These are phyloP conservation scores for Busseola fusca DNA, from an alignment of 2,888 invertebrate species.

Conservation along the genomic window DNA sequence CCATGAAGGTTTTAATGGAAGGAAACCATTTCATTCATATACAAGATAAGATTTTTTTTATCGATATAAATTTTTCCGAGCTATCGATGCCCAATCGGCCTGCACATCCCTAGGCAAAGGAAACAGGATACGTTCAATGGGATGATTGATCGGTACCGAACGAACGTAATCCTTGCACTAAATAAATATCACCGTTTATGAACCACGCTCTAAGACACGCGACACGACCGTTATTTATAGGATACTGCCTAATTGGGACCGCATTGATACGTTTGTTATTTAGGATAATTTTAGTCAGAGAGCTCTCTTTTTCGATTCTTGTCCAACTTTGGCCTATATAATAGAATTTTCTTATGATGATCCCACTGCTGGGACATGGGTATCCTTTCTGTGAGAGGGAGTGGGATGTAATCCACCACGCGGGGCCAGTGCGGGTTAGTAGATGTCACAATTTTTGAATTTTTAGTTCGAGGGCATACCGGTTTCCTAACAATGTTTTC, in stretches of 20 bases:
- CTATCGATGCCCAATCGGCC: slow-evolving; percentile 65
- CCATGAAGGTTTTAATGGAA: slow-evolving; percentile 3
- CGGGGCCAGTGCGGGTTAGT: neutral
- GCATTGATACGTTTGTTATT: slow-evolving; percentile 24
- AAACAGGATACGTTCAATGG: slow-evolving; percentile 89
- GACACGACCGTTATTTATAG: slow-evolving; percentile 61
- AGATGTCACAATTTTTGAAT: neutral
- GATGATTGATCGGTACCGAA: slow-evolving; percentile 88
- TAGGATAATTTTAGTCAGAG: neutral
- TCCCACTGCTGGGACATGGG: neutral
- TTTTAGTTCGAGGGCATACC: neutral
- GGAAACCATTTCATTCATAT: slow-evolving; percentile 8
- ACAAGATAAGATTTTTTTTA: neutral
- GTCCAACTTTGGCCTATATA: neutral
- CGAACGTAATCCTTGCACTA: slow-evolving; percentile 87
- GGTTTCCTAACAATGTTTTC: neutral
- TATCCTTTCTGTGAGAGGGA: neutral
- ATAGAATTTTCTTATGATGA: neutral
- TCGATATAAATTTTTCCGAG: slow-evolving; percentile 45
- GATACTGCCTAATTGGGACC: slow-evolving; percentile 44
- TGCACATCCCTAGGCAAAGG: slow-evolving; percentile 80
- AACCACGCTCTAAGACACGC: slow-evolving; percentile 62
- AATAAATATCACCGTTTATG: slow-evolving; percentile 79
- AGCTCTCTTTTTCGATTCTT: neutral
- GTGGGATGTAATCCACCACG: neutral